Conservation (phyloP, 2,113 vertebrate genomes). For the Nerophis ophidion region DNA sequence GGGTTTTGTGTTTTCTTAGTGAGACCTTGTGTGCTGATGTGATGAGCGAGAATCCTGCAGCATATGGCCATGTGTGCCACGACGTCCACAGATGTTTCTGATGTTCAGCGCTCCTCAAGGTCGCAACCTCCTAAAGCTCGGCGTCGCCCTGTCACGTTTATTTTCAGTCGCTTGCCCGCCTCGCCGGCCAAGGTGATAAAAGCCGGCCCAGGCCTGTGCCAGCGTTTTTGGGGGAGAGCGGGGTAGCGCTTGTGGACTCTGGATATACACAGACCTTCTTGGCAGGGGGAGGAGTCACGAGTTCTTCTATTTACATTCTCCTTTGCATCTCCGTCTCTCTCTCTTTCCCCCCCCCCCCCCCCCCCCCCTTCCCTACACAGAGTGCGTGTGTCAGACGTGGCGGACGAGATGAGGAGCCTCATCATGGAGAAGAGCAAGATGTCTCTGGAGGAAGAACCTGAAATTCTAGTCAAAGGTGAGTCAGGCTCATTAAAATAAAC, state of each 20-base stretch:
- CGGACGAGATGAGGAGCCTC: slow-evolving; percentile 86
- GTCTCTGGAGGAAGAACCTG: slow-evolving; percentile 78
- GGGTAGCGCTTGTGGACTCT: slow-evolving; percentile 33
- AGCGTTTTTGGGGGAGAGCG: slow-evolving; percentile 32
- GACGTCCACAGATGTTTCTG: slow-evolving; percentile 35
- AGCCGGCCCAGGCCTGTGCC: slow-evolving; percentile 53
- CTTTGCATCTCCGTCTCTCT: slow-evolving; percentile 14
- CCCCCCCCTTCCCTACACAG: slow-evolving; percentile 32
- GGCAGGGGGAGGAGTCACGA: slow-evolving; percentile 22
- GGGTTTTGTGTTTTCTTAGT: neutral
- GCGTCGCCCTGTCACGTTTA: slow-evolving; percentile 71
- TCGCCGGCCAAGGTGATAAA: slow-evolving; percentile 60
- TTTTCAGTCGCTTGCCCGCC: slow-evolving; percentile 62
- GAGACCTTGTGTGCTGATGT: neutral
- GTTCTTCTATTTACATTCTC: slow-evolving; percentile 56
- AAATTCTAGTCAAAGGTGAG: slow-evolving; percentile 86
- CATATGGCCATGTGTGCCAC: neutral
- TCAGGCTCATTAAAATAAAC: slow-evolving; percentile 11
- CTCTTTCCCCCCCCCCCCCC: too few species aligned
- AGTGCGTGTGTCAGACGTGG: slow-evolving; percentile 71
- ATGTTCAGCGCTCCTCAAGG: slow-evolving; percentile 28
- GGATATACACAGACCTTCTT: slow-evolving; percentile 59
- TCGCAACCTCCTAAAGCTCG: slow-evolving; percentile 52
- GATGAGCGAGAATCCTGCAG: neutral
- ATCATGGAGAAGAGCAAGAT: slow-evolving; percentile 80